These are phyloP conservation scores for Oreochromis grahami DNA, from an alignment of 2,797 vertebrate species.

Conservation along the genomic window DNA sequence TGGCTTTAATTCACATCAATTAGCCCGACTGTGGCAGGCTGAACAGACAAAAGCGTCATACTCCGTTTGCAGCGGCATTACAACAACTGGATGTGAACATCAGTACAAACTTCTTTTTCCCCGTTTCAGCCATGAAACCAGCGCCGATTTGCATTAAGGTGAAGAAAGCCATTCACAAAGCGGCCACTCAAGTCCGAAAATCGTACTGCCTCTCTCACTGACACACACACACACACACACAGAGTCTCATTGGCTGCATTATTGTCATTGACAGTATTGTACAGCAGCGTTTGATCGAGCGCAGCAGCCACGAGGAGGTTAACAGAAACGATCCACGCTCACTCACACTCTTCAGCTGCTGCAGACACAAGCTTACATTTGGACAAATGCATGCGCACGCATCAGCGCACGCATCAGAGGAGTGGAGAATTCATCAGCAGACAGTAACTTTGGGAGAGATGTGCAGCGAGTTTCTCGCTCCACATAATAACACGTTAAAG, in stretches of 20 bases:
- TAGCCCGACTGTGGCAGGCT: not conserved
- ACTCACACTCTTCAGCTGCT: slow-evolving; percentile 61
- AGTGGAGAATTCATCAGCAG: slow-evolving; percentile 34
- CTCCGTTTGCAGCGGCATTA: not conserved
- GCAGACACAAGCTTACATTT: not conserved
- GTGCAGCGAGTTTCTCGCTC: not conserved
- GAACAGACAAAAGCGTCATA: not conserved
- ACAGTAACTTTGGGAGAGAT: not conserved
- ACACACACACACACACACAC: no score
- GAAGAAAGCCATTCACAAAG: slow-evolving; percentile 41
- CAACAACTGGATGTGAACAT: slow-evolving; percentile 4
- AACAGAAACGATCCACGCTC: slow-evolving; percentile 50
- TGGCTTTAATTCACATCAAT: not conserved
- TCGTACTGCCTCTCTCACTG: not conserved
- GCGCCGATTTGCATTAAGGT: slow-evolving; percentile 7
- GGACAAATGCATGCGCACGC: not conserved
- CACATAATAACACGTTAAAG: not conserved
- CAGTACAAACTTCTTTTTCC: not conserved
- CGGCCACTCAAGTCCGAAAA: not conserved
- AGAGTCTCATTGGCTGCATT: not conserved
- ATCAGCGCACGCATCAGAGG: not conserved
- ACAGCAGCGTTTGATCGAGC: slow-evolving; percentile 39
- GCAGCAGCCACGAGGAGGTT: slow-evolving; percentile 43
- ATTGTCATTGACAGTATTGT: slow-evolving; percentile 11
- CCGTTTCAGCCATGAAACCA: not conserved